Evolutionary conservation across 2,113 vertebrate species (phyloP), one percentile per base, ranked within the genome.

Genomic region (Pogona vitticeps): DNA sequence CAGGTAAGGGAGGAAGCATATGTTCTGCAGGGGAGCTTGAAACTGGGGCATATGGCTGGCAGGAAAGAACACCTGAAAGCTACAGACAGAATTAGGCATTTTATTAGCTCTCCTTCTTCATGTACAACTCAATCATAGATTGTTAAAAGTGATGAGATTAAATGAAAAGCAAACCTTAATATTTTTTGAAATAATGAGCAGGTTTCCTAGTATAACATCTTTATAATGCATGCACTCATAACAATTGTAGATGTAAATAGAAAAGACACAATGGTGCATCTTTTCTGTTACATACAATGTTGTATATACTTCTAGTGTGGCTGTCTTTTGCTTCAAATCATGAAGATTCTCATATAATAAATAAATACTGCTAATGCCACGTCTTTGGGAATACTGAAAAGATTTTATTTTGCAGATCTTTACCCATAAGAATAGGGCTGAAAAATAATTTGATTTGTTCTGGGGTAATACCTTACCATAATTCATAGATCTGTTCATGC

Each of bases 1-100:
- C 94, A 92, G 90, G 72, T 0, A n/a, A 3, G 6, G 58, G 56
- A 40, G 82, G 33, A 81, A 91, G 90, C 92, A 85, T 84, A 73
- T 91, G 86, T 92, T 86, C 90, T 52, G 80, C 83, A 79, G 88
- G 1, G 31, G 28, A 17, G 56, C 71, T 76, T 71, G 80, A 70
- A 68, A 4, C 71, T 58, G 79, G 61, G 56, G 17, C 56, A 76
- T 20, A 36, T 23, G 33, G 40, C 36, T 12, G 23, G 72, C 17
- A 40, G 76, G 38, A 61, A 17, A 59, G 38, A 56, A 21, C 10
- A 33, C 10, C 58, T 61, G 72, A 79, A 76, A 63, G 7, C 28
- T 36, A 33, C 61, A 28, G n/a, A 46, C n/a, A 42, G 23, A 84
- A 28, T 21, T 31, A 28, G 21, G 8, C 1, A 33, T 65, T 42